Percentiles rank a stretch among this genome's conserved stretches.
These are phyloP conservation scores for Xiphorhynchus erythropygius DNA, from an alignment of 2,797 vertebrate genomes.

Conservation along the genomic window DNA sequence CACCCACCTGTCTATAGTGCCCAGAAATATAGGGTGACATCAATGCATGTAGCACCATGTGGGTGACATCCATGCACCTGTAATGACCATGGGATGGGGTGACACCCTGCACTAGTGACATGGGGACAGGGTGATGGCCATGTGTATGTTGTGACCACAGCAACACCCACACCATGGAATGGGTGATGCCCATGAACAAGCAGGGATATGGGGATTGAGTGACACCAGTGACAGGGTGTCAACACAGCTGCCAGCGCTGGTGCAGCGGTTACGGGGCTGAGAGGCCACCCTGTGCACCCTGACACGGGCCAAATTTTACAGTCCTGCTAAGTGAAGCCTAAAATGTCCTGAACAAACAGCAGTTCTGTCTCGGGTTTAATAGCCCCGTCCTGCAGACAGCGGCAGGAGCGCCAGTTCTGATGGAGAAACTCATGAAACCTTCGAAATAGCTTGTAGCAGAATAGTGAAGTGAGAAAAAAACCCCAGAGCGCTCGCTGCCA, in stretches of 20 bases:
- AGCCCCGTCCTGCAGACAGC: constrained; percentile 30
- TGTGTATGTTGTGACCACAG: accelerated
- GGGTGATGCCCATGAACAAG: accelerated
- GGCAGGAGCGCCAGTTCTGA: constrained; percentile 21
- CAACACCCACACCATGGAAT: accelerated
- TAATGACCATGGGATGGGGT: accelerated
- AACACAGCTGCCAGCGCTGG: accelerated
- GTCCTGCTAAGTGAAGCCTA: background rate
- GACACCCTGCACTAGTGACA: background rate
- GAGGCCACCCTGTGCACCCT: background rate
- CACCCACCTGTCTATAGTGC: accelerated
- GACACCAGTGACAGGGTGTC: background rate
- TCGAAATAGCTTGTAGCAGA: background rate
- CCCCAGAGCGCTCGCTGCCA: background rate
- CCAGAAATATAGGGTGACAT: background rate
- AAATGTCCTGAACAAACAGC: constrained; percentile 28
- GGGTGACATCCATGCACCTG: background rate
- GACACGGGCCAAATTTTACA: background rate
- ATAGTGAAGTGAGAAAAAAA: background rate
- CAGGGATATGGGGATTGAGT: background rate
- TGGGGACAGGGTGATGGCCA: accelerated
- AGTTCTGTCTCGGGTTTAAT: constrained; percentile 52
- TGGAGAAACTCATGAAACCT: constrained; percentile 47
- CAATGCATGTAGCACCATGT: background rate
- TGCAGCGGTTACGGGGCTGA: background rate